Evolutionary conservation across 1,140 invertebrate species (phyloP).

Genomic region (Hycleus phaleratus): DNA sequence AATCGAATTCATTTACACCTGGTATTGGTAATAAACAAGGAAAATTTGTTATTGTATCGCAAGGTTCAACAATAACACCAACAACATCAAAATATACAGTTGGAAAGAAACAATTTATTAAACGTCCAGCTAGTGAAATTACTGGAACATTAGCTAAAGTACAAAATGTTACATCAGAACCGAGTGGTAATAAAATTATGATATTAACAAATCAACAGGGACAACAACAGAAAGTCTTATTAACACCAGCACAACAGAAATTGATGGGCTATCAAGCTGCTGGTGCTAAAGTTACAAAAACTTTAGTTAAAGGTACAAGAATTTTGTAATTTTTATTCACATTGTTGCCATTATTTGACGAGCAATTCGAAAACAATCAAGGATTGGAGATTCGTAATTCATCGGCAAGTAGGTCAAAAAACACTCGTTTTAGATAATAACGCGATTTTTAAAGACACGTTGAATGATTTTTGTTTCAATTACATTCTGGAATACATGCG

Average conservation of each 20-base stretch:
- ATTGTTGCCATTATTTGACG: not conserved
- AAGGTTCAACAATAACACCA: slow-evolving; percentile 26
- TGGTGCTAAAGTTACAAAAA: slow-evolving; percentile 42
- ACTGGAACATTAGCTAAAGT: slow-evolving; percentile 24
- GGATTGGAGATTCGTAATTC: no score
- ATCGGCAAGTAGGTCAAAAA: no score
- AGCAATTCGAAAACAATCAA: no score
- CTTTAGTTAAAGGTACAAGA: slow-evolving; percentile 29
- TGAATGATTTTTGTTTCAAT: no score
- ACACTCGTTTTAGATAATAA: no score
- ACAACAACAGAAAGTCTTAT: slow-evolving; percentile 46
- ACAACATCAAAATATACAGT: slow-evolving; percentile 25
- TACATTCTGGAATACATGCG: no score
- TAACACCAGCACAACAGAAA: slow-evolving; percentile 51
- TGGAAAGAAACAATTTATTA: slow-evolving; percentile 37
- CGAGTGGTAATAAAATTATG: slow-evolving; percentile 46
- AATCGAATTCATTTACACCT: slow-evolving; percentile 6
- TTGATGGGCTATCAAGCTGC: slow-evolving; percentile 45
- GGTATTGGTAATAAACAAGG: slow-evolving; percentile 41
- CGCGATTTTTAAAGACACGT: no score
- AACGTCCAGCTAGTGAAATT: slow-evolving; percentile 33
- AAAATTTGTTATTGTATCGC: slow-evolving; percentile 56
- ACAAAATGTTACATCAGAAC: slow-evolving; percentile 30
- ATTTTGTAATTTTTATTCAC: no score
- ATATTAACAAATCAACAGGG: slow-evolving; percentile 53